These are phyloP conservation scores for Parapsyche elsis DNA, from an alignment of 1,140 invertebrate species.

Conservation along the genomic window DNA sequence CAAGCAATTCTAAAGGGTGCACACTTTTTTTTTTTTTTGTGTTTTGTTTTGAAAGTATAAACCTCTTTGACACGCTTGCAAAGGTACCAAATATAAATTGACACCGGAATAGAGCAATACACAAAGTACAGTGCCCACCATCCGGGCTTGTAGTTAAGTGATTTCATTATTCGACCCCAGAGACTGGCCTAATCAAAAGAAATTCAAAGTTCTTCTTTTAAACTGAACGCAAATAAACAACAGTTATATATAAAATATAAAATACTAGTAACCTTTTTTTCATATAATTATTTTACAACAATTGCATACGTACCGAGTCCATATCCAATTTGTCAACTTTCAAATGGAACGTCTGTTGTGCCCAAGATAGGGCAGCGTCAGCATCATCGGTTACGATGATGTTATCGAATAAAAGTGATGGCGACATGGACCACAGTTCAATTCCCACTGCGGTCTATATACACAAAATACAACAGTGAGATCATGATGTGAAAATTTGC, in stretches of 20 bases:
- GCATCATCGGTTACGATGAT: conserved; percentile 90
- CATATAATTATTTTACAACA: too few species aligned
- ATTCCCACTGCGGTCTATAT: conserved; percentile 89
- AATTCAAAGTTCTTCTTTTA: not conserved
- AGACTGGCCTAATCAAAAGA: conserved; percentile 69
- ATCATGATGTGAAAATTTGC: not conserved
- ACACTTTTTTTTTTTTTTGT: conserved; percentile 28
- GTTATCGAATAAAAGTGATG: conserved; percentile 95
- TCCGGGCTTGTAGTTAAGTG: conserved; percentile 81
- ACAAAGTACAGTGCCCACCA: conserved; percentile 82
- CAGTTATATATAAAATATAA: conserved; percentile 7
- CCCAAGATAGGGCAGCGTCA: conserved; percentile 82
- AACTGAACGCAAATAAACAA: not conserved
- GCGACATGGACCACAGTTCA: conserved; percentile 98
- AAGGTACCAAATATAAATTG: conserved; percentile 78
- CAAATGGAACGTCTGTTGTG: conserved; percentile 85
- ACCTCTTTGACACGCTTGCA: conserved; percentile 76
- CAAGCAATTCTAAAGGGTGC: conserved; percentile 20
- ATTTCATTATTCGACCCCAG: conserved; percentile 78
- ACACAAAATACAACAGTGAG: not conserved
- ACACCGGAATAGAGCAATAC: conserved; percentile 79
- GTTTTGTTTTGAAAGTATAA: conserved; percentile 54
- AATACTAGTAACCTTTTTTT: conserved; percentile 1
- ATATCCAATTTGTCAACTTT: conserved; percentile 84
- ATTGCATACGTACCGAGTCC: conserved; percentile 76